These are phyloP conservation scores for Acanthosoma haemorrhoidale DNA, from an alignment of 2,888 invertebrate genomes.

Conservation along the genomic window DNA sequence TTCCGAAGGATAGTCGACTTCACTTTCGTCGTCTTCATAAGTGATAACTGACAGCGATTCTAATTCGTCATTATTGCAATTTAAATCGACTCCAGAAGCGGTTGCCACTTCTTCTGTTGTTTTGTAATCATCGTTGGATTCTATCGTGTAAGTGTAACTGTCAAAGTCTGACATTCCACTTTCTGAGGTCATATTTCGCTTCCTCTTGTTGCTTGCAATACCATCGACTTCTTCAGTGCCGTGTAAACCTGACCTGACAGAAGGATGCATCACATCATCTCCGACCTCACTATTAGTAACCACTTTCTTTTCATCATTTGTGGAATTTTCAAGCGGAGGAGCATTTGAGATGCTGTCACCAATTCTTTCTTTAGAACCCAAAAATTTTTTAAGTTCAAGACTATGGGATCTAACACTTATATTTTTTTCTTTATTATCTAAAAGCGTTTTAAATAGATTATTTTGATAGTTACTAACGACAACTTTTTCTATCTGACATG, in stretches of 20 bases:
- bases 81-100: conserved; percentile 16
- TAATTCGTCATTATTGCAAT: conserved; percentile 18
- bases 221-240: too few species aligned
- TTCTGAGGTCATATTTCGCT: not conserved
- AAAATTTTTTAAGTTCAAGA: not conserved
- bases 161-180: not conserved
- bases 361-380: not conserved
- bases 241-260: too few species aligned
- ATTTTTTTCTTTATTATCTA: not conserved
- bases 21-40: not conserved
- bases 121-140: not conserved
- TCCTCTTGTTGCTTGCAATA: not conserved
- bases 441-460: not conserved
- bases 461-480: not conserved
- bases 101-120: not conserved
- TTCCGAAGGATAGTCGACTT: not conserved
- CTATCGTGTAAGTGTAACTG: not conserved
- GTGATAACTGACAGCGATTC: conserved; percentile 13
- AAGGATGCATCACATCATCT: too few species aligned
- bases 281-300: not conserved
- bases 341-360: not conserved
- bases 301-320: not conserved
- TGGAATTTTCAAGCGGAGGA: not conserved
- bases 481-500: not conserved
- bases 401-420: not conserved